Evolutionary conservation across 2,888 invertebrate species (phyloP).

Genomic region (Allolobophora icterica): DNA sequence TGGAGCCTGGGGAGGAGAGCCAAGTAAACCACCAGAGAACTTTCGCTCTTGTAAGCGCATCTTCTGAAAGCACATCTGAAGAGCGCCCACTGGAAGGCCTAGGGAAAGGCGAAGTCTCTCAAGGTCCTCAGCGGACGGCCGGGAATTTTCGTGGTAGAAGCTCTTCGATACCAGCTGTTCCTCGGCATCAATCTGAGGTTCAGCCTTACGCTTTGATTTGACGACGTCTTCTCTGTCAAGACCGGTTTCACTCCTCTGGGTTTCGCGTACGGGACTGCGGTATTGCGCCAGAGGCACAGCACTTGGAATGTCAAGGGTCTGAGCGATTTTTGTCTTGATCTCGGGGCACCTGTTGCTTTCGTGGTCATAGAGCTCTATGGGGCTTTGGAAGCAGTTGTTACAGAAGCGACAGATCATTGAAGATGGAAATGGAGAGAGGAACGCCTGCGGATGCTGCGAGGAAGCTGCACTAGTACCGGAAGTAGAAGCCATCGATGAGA

Average conservation of each 20-base stretch:
- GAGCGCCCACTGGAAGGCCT: not conserved
- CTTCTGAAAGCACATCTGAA: not conserved
- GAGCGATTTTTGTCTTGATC: not conserved
- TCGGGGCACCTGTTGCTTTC: not conserved
- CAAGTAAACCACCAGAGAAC: not conserved
- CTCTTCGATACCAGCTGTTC: not conserved
- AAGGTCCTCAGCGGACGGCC: not conserved
- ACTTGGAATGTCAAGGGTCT: slow-evolving; percentile 1
- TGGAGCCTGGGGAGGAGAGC: not conserved
- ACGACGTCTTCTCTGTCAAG: not conserved
- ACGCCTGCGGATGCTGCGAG: not conserved
- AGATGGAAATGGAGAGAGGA: not conserved
- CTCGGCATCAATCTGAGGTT: not conserved
- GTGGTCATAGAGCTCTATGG: not conserved
- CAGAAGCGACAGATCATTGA: slow-evolving; percentile 22
- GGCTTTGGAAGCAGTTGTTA: not conserved
- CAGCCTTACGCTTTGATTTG: not conserved
- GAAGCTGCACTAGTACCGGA: not conserved
- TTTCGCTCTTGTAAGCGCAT: slow-evolving; percentile 11
- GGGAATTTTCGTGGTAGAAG: slow-evolving; percentile 17
- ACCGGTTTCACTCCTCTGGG: not conserved
- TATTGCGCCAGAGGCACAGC: not conserved
- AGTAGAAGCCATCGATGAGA: not conserved
- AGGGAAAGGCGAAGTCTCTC: not conserved
- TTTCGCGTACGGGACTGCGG: not conserved